A percentile compares a stretch with the other conserved stretches of the same genome.
Conservation (phyloP, 1,140 invertebrate genomes). For the Drosophila grimshawi region DNA sequence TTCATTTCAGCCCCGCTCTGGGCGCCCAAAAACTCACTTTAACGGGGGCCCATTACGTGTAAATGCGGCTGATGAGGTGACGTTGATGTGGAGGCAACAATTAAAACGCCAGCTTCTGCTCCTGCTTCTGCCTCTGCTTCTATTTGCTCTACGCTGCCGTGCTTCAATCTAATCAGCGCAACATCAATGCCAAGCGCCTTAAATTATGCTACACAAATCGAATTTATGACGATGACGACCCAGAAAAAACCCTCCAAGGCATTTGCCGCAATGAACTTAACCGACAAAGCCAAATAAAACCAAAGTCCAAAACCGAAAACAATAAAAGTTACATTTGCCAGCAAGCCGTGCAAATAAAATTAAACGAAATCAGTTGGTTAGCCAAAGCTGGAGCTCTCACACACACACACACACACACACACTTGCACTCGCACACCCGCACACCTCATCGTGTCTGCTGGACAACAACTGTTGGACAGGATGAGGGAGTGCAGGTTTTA, state of each 20-base stretch:
- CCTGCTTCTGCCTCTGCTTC: not conserved
- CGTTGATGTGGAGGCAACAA: slow-evolving; percentile 66
- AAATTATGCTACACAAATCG: slow-evolving; percentile 82
- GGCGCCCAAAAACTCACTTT: slow-evolving; percentile 63
- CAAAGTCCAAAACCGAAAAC: slow-evolving; percentile 78
- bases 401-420: slow-evolving; percentile 32
- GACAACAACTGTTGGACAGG: slow-evolving; percentile 40
- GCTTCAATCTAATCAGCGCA: slow-evolving; percentile 74
- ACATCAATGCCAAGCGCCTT: slow-evolving; percentile 73
- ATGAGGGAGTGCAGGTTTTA: slow-evolving; percentile 53
- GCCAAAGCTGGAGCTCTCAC: slow-evolving; percentile 19
- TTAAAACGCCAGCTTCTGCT: slow-evolving; percentile 57
- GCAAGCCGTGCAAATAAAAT: slow-evolving; percentile 69
- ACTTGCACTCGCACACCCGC: slow-evolving; percentile 24
- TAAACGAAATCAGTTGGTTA: slow-evolving; percentile 65
- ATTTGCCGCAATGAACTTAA: slow-evolving; percentile 55
- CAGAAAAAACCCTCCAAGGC: slow-evolving; percentile 8
- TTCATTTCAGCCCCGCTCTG: slow-evolving; percentile 9
- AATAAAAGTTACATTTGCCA: slow-evolving; percentile 78
- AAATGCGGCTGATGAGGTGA: slow-evolving; percentile 84
- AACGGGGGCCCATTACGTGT: slow-evolving; percentile 81
- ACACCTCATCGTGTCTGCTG: slow-evolving; percentile 46
- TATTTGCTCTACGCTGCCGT: slow-evolving; percentile 21
- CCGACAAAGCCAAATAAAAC: slow-evolving; percentile 55
- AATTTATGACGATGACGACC: slow-evolving; percentile 73